phyloP scores from a whole-genome alignment of 2,113 vertebrate species.

The Bubo scandiacus region DNA sequence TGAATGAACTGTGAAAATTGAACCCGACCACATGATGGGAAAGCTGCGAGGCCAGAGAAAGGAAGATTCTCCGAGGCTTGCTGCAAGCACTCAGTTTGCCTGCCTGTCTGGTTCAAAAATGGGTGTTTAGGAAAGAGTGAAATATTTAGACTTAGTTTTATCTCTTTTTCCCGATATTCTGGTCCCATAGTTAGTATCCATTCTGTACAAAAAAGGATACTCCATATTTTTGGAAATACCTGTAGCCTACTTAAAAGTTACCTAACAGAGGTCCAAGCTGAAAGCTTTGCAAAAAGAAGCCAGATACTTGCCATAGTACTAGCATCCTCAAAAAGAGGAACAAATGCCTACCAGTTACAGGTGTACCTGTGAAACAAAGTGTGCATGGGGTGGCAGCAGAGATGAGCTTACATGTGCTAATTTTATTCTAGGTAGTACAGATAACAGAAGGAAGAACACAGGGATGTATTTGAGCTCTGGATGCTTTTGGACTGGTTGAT shows the following conservation, averaged over 20 bases:
- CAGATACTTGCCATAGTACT: background rate
- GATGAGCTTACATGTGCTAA: background rate
- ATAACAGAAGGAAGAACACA: background rate
- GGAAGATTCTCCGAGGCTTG: background rate
- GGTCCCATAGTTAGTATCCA: background rate
- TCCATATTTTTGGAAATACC: background rate
- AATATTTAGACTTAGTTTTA: background rate
- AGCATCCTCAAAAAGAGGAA: background rate
- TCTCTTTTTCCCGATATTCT: background rate
- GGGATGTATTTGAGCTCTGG: background rate
- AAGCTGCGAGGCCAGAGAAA: background rate
- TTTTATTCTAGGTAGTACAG: background rate
- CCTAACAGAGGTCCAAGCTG: background rate
- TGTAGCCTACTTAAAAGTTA: background rate
- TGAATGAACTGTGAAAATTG: background rate
- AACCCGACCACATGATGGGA: rapidly evolving
- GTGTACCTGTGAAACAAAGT: background rate
- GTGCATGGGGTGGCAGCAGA: background rate
- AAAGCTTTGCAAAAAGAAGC: background rate
- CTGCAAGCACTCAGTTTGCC: background rate
- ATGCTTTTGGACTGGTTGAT: background rate
- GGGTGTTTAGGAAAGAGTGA: background rate
- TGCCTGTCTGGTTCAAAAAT: background rate
- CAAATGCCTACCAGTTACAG: background rate
- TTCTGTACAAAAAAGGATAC: background rate